Evolutionary conservation across 2,888 invertebrate species (phyloP), one percentile per base, ranked within the genome.

Genomic region (Nowickia ferox): DNA sequence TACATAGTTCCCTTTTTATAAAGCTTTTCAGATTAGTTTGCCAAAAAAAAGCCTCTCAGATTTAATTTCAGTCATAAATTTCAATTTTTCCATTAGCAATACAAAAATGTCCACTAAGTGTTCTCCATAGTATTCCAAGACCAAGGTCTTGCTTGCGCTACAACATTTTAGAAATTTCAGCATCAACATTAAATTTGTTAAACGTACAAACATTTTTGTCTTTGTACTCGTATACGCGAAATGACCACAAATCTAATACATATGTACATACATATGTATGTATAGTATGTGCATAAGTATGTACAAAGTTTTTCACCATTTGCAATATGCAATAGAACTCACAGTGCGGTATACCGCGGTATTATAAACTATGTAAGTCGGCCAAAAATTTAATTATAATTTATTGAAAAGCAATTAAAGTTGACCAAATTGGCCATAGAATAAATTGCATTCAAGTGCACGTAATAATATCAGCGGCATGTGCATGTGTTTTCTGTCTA

Each of bases 341-440:
- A 51, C 51, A 51, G 10, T 51, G 68, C 51, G 2, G 38, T 11
- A 30, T 48, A 51, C 10, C 40, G 68, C 51, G 2, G 38, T 11
- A 30, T 48, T 48, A 17, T 6, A 68, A 53, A 53, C 19, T 19
- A n/a, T n/a, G n/a, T n/a, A 53, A 72, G 53, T 57, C 19, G 57
- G 17, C 57, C 51, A 51, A 65, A 19, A 65, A 76, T 84, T 65
- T 55, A 71, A 79, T 51, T 72, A 65, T 65, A 83, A 83, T 66
- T 66, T 63, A 79, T 84, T 84, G 84, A 65, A 84, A 80, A 80
- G 68, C 79, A 79, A 80, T 80, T 84, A 71, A 84, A 78, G 68
- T 79, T 78, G 51, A 71, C 68, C 69, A 75, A 77, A 84, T 79
- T 84, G 63, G 78, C 51, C 57, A 48, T 59, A 53, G 40, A 71